A percentile compares a stretch with the other conserved stretches of the same genome.
Conservation (phyloP, 2,888 invertebrate genomes). For the Rhaphigaster nebulosa region DNA sequence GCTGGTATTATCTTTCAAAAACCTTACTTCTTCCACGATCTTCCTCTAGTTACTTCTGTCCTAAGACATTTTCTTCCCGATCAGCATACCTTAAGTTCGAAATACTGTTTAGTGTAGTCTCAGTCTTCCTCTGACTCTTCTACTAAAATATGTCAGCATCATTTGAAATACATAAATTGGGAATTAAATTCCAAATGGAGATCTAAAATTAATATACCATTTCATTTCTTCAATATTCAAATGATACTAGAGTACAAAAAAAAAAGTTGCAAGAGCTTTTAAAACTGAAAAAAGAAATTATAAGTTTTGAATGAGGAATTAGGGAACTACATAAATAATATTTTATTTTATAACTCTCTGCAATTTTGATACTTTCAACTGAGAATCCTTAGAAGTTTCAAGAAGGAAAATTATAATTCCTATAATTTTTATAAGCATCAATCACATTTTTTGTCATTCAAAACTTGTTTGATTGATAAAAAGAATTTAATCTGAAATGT, state of each 20-base stretch:
- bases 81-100: not conserved
- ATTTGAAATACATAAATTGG: not conserved
- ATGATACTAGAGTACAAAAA: too few relatives aligned
- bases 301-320: not conserved
- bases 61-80: not conserved
- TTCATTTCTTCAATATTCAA: too few relatives aligned
- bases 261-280: too few relatives aligned
- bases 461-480: not conserved
- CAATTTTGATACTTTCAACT: not conserved
- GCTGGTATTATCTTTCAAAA: too few relatives aligned
- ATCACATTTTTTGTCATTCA: not conserved
- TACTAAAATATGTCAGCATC: not conserved
- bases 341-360: not conserved
- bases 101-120: not conserved
- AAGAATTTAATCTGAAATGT: not conserved
- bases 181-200: too few relatives aligned
- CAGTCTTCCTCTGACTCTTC: not conserved
- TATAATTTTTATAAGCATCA: not conserved
- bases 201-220: too few relatives aligned
- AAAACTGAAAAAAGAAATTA: too few relatives aligned
- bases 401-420: not conserved
- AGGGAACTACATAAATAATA: not conserved
- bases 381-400: not conserved
- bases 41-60: not conserved
- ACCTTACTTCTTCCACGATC: not conserved